Evolutionary conservation across 2,888 invertebrate genomes (phyloP).

Genomic region (Aspidiotus rigidus): DNA sequence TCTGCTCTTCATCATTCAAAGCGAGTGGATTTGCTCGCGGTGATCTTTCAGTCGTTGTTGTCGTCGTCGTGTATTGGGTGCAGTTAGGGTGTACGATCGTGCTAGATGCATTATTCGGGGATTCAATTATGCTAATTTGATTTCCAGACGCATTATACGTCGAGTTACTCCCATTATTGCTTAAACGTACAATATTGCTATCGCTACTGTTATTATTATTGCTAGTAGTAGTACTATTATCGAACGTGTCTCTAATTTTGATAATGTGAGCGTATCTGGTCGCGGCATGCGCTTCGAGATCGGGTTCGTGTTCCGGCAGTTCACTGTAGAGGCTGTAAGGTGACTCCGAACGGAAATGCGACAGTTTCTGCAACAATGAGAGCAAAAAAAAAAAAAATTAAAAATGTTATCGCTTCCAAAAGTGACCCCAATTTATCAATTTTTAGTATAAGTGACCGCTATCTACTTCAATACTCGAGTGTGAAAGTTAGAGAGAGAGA

Average conservation of each 20-base stretch:
- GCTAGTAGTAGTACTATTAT: not conserved
- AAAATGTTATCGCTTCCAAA: not conserved
- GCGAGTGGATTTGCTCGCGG: not conserved
- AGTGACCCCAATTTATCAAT: not conserved
- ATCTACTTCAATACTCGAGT: no score
- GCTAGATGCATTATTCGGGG: not conserved
- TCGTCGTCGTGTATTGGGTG: not conserved
- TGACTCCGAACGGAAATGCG: conserved; percentile 26
- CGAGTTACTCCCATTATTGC: not conserved
- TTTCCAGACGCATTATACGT: not conserved
- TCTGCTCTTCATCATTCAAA: not conserved
- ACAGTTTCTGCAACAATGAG: conserved; percentile 31
- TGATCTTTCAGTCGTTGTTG: not conserved
- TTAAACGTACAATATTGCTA: not conserved
- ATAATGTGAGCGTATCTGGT: conserved; percentile 1
- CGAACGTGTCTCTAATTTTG: conserved; percentile 21
- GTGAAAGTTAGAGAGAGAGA: no score
- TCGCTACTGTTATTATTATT: not conserved
- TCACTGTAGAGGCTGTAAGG: conserved; percentile 32
- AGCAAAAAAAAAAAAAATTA: conserved; percentile 25
- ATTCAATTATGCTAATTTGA: not conserved
- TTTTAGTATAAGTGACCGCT: not conserved
- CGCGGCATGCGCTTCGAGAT: conserved; percentile 12
- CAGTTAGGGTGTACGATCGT: not conserved
- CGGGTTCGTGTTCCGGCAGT: conserved; percentile 21